phyloP scores from a whole-genome alignment of 1,140 invertebrate genomes.

The Danaus plexippus region DNA sequence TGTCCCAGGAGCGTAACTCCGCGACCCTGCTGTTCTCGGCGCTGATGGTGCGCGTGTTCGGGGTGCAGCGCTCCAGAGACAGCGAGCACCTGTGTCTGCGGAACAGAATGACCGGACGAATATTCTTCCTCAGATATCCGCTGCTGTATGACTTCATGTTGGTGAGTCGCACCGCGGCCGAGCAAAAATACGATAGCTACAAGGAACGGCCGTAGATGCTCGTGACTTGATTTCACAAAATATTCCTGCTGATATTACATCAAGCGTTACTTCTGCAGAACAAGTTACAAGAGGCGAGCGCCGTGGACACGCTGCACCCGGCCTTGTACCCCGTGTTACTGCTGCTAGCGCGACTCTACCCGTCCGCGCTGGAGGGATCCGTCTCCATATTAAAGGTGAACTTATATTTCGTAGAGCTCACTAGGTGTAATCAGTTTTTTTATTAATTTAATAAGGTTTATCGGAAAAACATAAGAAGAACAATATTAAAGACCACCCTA shows the following conservation, averaged over 20 bases:
- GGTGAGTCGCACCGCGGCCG: conserved; percentile 68
- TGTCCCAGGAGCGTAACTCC: conserved; percentile 84
- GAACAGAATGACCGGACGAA: conserved; percentile 83
- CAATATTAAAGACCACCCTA: too few species aligned
- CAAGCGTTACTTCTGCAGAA: conserved; percentile 23
- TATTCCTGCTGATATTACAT: neutral
- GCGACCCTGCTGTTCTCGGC: conserved; percentile 88
- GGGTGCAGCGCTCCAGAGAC: conserved; percentile 84
- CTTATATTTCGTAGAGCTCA: neutral
- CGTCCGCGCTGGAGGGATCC: conserved; percentile 77
- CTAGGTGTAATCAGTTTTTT: neutral
- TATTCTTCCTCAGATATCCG: conserved; percentile 91
- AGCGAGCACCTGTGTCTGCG: conserved; percentile 80
- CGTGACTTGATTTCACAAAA: conserved; percentile 52
- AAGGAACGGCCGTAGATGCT: conserved; percentile 68
- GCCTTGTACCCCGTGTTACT: conserved; percentile 84
- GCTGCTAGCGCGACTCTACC: conserved; percentile 84
- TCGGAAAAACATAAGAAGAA: too few species aligned
- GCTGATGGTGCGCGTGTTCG: conserved; percentile 91
- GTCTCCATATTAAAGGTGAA: conserved; percentile 78
- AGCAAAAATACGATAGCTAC: too few species aligned
- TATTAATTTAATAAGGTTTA: too few species aligned
- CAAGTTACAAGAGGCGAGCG: conserved; percentile 28
- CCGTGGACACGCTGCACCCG: conserved; percentile 55
- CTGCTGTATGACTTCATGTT: conserved; percentile 84